These are phyloP conservation scores for Tenrec ecaudatus DNA, from an alignment of 2,113 vertebrate species.

Conservation along the genomic window DNA sequence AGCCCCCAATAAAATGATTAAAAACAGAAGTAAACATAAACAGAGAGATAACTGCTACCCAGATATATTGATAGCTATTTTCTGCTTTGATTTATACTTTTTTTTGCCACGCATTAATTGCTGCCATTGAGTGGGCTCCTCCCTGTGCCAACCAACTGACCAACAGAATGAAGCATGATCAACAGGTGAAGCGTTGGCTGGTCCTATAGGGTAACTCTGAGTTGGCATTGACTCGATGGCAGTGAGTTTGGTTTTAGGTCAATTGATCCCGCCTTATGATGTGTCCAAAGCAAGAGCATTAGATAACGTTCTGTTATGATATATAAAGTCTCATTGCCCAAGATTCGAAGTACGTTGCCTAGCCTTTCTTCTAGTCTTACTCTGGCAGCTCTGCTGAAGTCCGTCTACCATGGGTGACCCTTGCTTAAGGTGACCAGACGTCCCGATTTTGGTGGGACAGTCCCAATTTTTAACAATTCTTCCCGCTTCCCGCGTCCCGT, in stretches of 20 bases:
- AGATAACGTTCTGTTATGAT: background rate
- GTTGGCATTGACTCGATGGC: no score
- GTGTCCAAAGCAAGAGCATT: background rate
- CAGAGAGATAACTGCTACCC: background rate
- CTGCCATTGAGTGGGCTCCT: background rate
- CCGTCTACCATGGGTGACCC: background rate
- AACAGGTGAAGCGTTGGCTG: background rate
- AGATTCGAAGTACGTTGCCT: background rate
- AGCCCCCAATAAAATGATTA: no score
- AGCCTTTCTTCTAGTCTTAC: background rate
- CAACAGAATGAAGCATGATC: no score
- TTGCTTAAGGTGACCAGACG: no score
- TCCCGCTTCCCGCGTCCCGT: no score
- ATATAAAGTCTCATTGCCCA: background rate
- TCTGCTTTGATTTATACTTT: constrained; percentile 23
- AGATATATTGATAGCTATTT: constrained; percentile 18
- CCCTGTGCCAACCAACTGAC: background rate
- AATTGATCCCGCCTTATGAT: background rate
- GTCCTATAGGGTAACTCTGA: no score
- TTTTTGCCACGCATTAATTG: background rate
- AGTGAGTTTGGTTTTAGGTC: background rate
- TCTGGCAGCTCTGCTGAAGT: background rate
- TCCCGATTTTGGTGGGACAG: no score
- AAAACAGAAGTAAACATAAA: no score
- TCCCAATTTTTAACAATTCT: no score